Conservation (phyloP, 2,797 vertebrate species). For the Sebastes goodei region DNA sequence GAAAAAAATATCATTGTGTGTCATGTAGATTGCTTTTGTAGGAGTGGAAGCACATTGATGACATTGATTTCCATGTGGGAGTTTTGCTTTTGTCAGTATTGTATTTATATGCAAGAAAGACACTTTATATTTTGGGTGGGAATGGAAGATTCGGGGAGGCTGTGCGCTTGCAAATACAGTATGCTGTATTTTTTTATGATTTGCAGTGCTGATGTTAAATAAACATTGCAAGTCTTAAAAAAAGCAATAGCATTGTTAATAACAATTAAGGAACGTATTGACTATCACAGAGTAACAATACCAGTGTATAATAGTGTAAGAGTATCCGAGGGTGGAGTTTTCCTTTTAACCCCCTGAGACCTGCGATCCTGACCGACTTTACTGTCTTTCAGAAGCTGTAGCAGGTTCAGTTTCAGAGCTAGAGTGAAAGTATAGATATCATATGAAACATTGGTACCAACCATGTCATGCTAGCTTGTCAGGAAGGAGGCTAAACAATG, state of each 20-base stretch:
- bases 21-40: neutral
- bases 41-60: neutral
- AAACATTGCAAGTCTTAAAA: neutral
- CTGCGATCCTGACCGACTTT: too few relatives aligned
- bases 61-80: conserved; percentile 16
- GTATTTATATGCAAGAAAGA: neutral
- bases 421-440: too few relatives aligned
- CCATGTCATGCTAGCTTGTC: too few relatives aligned
- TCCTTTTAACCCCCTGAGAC: too few relatives aligned
- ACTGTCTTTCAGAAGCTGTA: too few relatives aligned
- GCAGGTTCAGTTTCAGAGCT: too few relatives aligned
- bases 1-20: neutral
- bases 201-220: neutral
- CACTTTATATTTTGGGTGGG: neutral
- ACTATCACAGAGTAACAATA: neutral
- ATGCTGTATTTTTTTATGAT: neutral
- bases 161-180: neutral
- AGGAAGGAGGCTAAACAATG: too few relatives aligned
- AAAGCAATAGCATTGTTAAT: neutral
- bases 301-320: neutral
- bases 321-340: neutral
- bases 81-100: neutral
- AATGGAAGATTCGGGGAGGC: neutral
- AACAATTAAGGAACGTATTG: neutral
- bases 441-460: too few relatives aligned